Base-by-base conservation (phyloP, 2,888 invertebrate species). In the Anagyrus pseudococci region DNA sequence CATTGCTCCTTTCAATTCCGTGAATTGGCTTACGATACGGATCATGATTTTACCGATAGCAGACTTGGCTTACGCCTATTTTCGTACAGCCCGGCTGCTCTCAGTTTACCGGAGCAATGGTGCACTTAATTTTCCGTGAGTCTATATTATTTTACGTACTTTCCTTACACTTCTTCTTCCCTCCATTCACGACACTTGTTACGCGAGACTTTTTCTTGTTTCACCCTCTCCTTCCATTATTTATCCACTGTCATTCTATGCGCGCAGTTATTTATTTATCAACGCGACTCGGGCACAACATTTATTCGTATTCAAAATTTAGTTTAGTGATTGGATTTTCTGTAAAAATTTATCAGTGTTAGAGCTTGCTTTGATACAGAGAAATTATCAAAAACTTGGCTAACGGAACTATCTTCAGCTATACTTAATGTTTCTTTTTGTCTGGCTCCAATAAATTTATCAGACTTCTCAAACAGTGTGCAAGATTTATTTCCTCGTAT, bases 31-130 rank as follows among this genome's bases (percentile, higher is more conserved):
- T 46, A 37, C 44, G 58, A 58, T 63, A 54, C 20, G 22, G 52
- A 48, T 58, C 46, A 47, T 25, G 37, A 49, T 47, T 47, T 17
- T 22, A n/a, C 13, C 13, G 4, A 10, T 4, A 25, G 23, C 26
- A 19, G 17, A 37, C 23, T 19, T 22, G n/a, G n/a, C n/a, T n/a
- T n/a, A n/a, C n/a, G n/a, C 15, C 22, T 46, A 29, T 52, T 52
- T 41, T 46, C 41, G 10, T 43, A 33, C 19, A 13, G 19, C 23
- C 6, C 43, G 20, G 19, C 15, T 1, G n/a, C 17, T 33, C 23
- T 37, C 48, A 54, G 33, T 62, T 62, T 62, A 41, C 15, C 20
- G 20, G 13, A 37, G 52, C 19, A 20, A 48, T 49, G 49, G 20
- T 43, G 44, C 41, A 20, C 19, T 22, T 58, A 6, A 25, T 44